Evolutionary conservation across 2,113 vertebrate species (phyloP).

Genomic region (Grammatotria lemairii): DNA sequence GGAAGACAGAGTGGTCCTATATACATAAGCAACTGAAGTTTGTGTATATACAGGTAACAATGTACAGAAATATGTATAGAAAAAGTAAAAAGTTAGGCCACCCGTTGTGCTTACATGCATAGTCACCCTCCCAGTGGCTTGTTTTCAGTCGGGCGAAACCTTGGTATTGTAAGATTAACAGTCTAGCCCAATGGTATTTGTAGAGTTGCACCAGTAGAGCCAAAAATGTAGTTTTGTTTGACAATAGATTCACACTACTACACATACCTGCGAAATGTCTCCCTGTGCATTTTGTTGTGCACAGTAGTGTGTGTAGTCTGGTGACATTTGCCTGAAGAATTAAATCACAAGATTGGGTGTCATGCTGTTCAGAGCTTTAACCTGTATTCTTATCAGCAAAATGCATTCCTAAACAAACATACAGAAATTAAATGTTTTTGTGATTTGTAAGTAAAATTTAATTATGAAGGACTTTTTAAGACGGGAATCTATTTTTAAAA

Average conservation of each 20-base stretch:
- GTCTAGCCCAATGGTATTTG: neutral
- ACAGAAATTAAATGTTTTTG: neutral
- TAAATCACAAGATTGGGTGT: neutral
- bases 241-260: neutral
- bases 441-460: neutral
- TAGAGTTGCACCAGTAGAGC: neutral
- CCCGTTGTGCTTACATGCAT: neutral
- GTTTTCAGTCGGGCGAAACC: neutral
- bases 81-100: neutral
- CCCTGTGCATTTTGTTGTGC: neutral
- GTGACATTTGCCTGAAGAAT: neutral
- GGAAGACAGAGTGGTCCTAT: neutral
- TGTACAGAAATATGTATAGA: neutral
- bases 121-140: neutral
- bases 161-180: neutral
- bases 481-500: fast-evolving
- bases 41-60: neutral
- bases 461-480: neutral
- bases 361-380: neutral
- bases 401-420: neutral
- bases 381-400: neutral
- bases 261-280: neutral
- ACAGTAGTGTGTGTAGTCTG: neutral
- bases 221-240: neutral
- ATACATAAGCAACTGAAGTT: neutral